Evolutionary conservation across 1,140 invertebrate species (phyloP).

Genomic region (Phthorimaea operculella): DNA sequence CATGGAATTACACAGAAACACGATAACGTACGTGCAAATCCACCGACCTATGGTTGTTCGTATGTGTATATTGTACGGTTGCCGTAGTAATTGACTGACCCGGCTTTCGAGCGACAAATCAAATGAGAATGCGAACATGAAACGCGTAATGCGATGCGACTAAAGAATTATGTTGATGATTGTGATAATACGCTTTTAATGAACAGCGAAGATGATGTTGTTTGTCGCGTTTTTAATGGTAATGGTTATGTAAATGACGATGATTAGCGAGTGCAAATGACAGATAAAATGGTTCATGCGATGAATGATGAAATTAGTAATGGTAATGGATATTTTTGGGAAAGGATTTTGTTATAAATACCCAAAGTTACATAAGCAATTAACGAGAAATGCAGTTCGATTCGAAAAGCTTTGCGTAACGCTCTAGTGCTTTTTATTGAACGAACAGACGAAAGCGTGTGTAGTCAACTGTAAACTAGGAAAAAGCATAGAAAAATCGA

Average conservation of each 20-base stretch:
- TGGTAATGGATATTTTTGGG: no score
- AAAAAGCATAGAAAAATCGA: no score
- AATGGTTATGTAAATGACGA: neutral
- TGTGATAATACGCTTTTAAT: conserved; percentile 4
- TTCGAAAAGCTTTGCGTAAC: no score
- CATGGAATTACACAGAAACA: neutral
- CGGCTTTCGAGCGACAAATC: neutral
- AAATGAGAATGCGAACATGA: neutral
- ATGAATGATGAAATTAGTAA: neutral
- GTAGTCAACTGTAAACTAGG: no score
- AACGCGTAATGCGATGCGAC: neutral
- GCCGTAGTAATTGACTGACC: conserved; percentile 3
- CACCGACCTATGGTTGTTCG: neutral
- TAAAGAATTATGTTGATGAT: neutral
- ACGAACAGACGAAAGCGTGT: no score
- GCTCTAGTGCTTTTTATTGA: no score
- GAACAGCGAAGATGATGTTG: neutral
- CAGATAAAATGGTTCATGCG: neutral
- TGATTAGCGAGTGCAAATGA: neutral
- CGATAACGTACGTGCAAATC: neutral
- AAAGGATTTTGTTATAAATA: no score
- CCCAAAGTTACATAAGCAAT: neutral
- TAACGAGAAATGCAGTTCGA: neutral
- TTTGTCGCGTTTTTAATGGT: neutral
- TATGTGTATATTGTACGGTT: neutral